Evolutionary conservation across 2,113 vertebrate genomes (phyloP).

Genomic region (Cyanistes caeruleus): DNA sequence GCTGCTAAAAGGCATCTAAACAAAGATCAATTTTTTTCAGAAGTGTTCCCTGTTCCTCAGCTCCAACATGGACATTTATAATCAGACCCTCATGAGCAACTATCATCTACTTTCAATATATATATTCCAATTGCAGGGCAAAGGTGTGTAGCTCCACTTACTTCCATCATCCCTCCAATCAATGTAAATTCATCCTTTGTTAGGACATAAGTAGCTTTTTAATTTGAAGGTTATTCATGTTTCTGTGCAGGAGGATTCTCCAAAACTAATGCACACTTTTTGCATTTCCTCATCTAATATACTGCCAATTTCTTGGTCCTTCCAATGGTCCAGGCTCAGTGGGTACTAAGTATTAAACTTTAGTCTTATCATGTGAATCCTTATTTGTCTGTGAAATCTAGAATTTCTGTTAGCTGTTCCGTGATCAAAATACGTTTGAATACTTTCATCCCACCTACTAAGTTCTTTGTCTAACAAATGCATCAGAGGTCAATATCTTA

Average conservation of each 20-base stretch:
- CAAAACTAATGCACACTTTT: background rate
- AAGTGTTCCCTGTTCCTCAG: background rate
- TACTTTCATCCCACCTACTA: background rate
- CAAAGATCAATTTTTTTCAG: background rate
- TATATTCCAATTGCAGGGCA: background rate
- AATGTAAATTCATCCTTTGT: background rate
- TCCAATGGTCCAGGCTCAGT: background rate
- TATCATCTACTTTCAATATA: background rate
- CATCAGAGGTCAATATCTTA: background rate
- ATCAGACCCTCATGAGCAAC: background rate
- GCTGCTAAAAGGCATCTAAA: background rate
- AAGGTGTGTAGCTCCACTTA: background rate
- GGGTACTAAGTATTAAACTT: background rate
- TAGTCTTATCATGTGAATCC: background rate
- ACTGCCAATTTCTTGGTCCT: background rate
- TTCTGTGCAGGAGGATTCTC: background rate
- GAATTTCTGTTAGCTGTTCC: background rate
- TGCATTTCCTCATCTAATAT: background rate
- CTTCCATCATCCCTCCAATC: background rate
- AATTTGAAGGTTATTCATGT: background rate
- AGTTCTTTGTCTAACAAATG: background rate
- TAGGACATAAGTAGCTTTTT: background rate
- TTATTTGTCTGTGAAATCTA: background rate
- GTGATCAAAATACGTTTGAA: background rate
- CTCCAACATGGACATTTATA: background rate